Conservation (phyloP, 2,888 invertebrate genomes). For the Phrixothrix hirtus region DNA sequence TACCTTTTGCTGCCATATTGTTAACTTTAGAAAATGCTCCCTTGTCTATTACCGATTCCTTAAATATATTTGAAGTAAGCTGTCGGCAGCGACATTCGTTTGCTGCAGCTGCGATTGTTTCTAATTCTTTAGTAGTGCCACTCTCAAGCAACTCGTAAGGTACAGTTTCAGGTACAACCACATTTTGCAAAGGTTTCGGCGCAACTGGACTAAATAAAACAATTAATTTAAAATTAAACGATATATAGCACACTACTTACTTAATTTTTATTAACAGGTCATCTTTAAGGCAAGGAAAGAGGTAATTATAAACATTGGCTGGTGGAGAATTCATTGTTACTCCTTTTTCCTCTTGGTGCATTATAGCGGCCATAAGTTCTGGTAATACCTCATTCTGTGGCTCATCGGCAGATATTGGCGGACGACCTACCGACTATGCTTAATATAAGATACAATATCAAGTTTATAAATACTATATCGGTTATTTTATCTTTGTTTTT, state of each 20-base stretch:
- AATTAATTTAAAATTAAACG: background rate
- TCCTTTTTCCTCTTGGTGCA: slow-evolving; percentile 51
- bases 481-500: too few species aligned
- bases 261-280: slow-evolving; percentile 10
- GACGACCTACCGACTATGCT: slow-evolving; percentile 44
- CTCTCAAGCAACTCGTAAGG: slow-evolving; percentile 41
- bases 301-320: slow-evolving; percentile 45
- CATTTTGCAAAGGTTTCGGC: slow-evolving; percentile 49
- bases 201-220: slow-evolving; percentile 49
- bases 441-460: too few species aligned
- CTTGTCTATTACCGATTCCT: slow-evolving; percentile 6
- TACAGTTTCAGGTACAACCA: slow-evolving; percentile 45
- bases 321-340: slow-evolving; percentile 44
- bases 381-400: slow-evolving; percentile 47
- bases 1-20: slow-evolving; percentile 11
- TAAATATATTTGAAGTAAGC: slow-evolving; percentile 19
- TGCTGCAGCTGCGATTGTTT: slow-evolving; percentile 34
- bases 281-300: slow-evolving; percentile 41
- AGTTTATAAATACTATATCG: too few species aligned
- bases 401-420: slow-evolving; percentile 45
- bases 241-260: slow-evolving; percentile 5
- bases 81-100: slow-evolving; percentile 2
- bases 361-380: slow-evolving; percentile 49
- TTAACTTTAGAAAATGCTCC: slow-evolving; percentile 3
- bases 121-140: slow-evolving; percentile 39